phyloP scores from a whole-genome alignment of 2,113 vertebrate species.

The Cyanoramphus novaezelandiae region DNA sequence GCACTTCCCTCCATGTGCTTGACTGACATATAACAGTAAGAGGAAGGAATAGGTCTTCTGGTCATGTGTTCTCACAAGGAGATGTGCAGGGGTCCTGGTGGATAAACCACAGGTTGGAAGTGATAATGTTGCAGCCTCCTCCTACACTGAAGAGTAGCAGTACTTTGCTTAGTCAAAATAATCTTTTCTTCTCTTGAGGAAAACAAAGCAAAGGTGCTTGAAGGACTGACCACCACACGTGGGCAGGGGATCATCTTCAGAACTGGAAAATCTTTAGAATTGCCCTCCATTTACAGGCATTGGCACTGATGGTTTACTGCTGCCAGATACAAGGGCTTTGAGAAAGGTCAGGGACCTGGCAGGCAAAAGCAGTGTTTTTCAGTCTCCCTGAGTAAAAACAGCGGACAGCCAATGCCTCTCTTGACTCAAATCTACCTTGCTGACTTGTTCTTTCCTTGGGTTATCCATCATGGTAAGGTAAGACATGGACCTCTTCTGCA shows the following conservation, averaged over 20 bases:
- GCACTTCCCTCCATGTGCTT: neutral
- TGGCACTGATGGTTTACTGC: neutral
- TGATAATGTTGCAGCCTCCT: neutral
- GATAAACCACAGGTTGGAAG: neutral
- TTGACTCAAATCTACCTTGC: neutral
- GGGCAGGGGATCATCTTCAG: neutral
- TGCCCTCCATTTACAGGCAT: neutral
- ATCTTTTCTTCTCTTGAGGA: neutral
- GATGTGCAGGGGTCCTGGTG: neutral
- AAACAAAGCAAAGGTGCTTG: neutral
- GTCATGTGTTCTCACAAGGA: neutral
- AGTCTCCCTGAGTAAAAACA: neutral
- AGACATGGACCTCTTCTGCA: neutral
- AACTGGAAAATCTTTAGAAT: neutral
- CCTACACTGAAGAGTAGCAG: neutral
- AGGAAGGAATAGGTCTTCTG: neutral
- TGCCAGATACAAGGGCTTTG: neutral
- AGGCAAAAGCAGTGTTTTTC: neutral
- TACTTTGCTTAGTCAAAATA: neutral
- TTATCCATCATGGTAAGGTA: neutral
- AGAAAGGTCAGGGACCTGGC: neutral
- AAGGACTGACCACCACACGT: neutral
- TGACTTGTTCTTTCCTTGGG: neutral
- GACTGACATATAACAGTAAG: neutral
- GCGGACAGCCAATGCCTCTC: accelerated